A percentile compares a stretch with the other conserved stretches of the same genome.
Conservation (phyloP, 2,888 invertebrate species). For the Eurytoma californica region DNA sequence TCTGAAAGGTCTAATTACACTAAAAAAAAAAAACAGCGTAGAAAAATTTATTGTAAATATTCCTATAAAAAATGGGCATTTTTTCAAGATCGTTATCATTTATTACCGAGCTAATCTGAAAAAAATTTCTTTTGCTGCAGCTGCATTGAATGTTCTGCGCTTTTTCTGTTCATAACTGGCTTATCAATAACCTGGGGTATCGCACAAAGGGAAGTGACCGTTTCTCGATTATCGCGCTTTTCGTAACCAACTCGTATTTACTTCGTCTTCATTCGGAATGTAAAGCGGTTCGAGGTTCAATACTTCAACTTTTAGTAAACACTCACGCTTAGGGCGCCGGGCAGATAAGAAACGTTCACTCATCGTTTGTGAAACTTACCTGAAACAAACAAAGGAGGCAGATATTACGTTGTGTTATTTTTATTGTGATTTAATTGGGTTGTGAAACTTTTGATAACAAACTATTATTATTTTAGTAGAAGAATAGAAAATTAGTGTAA, state of each 20-base stretch:
- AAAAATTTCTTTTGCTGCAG: too few species aligned
- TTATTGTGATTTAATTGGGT: background rate
- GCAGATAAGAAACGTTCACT: slow-evolving; percentile 22
- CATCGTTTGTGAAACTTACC: slow-evolving; percentile 37
- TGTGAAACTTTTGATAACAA: too few species aligned
- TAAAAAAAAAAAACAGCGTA: too few species aligned
- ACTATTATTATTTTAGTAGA: too few species aligned
- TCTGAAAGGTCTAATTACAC: too few species aligned
- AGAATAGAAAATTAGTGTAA: too few species aligned
- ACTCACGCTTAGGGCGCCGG: slow-evolving; percentile 31
- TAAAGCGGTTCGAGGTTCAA: slow-evolving; percentile 8
- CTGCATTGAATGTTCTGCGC: too few species aligned
- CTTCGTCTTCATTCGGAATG: slow-evolving; percentile 47
- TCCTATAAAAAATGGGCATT: too few species aligned
- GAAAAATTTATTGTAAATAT: too few species aligned
- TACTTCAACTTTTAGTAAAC: slow-evolving; percentile 1
- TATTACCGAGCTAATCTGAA: too few species aligned
- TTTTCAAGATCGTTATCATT: too few species aligned
- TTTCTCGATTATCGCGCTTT: slow-evolving; percentile 47
- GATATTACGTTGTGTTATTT: background rate
- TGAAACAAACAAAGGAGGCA: slow-evolving; percentile 42
- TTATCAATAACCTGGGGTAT: slow-evolving; percentile 50
- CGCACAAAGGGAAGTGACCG: background rate
- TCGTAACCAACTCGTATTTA: slow-evolving; percentile 52
- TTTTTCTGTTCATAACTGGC: slow-evolving; percentile 21